Conservation (phyloP, 2,797 vertebrate genomes). For the Melanotaenia pygmaea region DNA sequence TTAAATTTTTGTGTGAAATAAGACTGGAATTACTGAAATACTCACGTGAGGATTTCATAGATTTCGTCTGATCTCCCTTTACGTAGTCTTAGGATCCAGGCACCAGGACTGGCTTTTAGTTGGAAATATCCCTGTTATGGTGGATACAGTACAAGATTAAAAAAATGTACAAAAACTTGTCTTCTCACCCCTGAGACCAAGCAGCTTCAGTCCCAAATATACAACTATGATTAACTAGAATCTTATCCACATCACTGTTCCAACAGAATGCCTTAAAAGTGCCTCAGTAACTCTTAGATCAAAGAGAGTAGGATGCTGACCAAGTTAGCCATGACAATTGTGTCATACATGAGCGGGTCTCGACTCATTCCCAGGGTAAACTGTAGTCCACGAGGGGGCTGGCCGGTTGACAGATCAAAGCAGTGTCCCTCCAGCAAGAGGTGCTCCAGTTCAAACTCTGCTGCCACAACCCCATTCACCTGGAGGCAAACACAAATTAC, state of each 20-base stretch:
- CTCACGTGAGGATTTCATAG: slow-evolving; percentile 93
- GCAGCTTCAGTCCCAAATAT: not conserved
- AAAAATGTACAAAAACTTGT: slow-evolving; percentile 20
- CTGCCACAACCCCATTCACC: slow-evolving; percentile 87
- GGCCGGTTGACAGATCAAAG: slow-evolving; percentile 89
- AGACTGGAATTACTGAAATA: slow-evolving; percentile 27
- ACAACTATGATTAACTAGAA: not conserved
- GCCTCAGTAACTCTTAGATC: not conserved
- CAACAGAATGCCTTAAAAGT: not conserved
- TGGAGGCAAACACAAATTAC: slow-evolving; percentile 57
- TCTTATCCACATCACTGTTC: not conserved
- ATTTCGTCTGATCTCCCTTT: slow-evolving; percentile 94
- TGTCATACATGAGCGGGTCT: slow-evolving; percentile 89
- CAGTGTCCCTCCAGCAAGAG: slow-evolving; percentile 96
- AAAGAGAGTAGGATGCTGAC: slow-evolving; percentile 77
- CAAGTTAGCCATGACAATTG: slow-evolving; percentile 97
- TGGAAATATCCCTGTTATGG: slow-evolving; percentile 94
- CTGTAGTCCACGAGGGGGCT: slow-evolving; percentile 93
- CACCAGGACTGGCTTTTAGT: slow-evolving; percentile 96
- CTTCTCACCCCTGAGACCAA: not conserved
- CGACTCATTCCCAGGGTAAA: slow-evolving; percentile 92
- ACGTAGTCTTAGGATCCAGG: slow-evolving; percentile 90
- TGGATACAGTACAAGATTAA: slow-evolving; percentile 23
- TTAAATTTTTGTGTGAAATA: not conserved
- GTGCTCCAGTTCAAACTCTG: slow-evolving; percentile 95